phyloP scores from a whole-genome alignment of 2,888 invertebrate genomes.

The Cordilura impudica region DNA sequence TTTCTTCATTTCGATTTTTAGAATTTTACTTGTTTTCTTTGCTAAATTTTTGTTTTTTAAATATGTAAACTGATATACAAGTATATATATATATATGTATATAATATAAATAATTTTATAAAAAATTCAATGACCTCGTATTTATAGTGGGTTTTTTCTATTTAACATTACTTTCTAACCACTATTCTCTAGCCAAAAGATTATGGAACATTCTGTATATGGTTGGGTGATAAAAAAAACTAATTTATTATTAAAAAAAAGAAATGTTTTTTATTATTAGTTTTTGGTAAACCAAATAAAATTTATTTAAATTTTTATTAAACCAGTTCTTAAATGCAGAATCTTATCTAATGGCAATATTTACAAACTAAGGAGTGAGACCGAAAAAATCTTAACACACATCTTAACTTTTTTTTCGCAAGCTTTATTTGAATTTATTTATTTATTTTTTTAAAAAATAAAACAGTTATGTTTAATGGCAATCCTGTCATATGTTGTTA shows the following conservation, averaged over 20 bases:
- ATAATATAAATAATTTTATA: too few species aligned
- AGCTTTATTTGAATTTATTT: too few species aligned
- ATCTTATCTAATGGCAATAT: neutral
- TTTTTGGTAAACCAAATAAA: too few species aligned
- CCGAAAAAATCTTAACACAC: too few species aligned
- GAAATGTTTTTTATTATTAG: neutral
- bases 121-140: constrained; percentile 40
- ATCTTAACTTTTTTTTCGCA: too few species aligned
- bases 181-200: neutral
- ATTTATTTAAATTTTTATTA: neutral
- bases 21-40: constrained; percentile 4
- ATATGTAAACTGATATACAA: too few species aligned
- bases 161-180: constrained; percentile 41
- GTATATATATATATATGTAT: too few species aligned
- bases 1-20: constrained; percentile 16
- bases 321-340: neutral
- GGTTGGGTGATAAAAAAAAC: neutral
- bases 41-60: neutral
- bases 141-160: constrained; percentile 21
- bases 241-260: constrained; percentile 5
- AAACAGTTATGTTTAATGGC: too few species aligned
- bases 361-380: too few species aligned
- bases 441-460: too few species aligned
- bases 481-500: too few species aligned
- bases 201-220: neutral